These are phyloP conservation scores for Bos taurus DNA, from an alignment of 2,113 vertebrate genomes.

Conservation along the genomic window DNA sequence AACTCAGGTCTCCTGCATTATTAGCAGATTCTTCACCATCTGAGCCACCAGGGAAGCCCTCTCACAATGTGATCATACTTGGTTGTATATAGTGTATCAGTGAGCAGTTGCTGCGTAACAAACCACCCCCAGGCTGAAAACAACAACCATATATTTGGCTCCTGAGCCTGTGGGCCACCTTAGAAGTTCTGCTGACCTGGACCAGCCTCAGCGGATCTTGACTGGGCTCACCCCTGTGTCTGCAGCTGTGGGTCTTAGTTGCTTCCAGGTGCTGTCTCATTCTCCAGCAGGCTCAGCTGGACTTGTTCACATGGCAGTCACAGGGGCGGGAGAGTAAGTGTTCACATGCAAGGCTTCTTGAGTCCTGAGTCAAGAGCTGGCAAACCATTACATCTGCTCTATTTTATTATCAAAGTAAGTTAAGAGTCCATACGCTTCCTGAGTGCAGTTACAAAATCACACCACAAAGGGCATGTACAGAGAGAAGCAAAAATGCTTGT, in stretches of 20 bases:
- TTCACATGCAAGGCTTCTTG: not conserved
- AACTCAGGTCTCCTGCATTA: not conserved
- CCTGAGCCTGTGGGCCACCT: not conserved
- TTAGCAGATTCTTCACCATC: not conserved
- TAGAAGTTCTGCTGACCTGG: no score
- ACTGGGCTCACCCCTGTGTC: not conserved
- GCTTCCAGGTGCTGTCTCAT: not conserved
- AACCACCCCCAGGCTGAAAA: not conserved
- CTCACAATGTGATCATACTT: not conserved
- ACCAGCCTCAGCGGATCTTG: no score
- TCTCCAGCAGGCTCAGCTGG: not conserved
- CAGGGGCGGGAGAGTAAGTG: rapidly evolving
- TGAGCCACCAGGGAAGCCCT: not conserved
- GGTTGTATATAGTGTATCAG: not conserved
- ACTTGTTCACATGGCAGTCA: not conserved
- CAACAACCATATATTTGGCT: no score
- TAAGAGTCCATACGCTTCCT: not conserved
- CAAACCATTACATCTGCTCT: not conserved
- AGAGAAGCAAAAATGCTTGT: not conserved
- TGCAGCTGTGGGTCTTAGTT: not conserved
- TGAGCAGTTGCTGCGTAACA: not conserved
- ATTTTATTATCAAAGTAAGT: not conserved
- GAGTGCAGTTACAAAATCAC: not conserved
- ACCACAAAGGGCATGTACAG: rapidly evolving
- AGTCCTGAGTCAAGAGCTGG: not conserved